Evolutionary conservation across 1,140 invertebrate genomes (phyloP).

Genomic region (Ganaspis sp.): DNA sequence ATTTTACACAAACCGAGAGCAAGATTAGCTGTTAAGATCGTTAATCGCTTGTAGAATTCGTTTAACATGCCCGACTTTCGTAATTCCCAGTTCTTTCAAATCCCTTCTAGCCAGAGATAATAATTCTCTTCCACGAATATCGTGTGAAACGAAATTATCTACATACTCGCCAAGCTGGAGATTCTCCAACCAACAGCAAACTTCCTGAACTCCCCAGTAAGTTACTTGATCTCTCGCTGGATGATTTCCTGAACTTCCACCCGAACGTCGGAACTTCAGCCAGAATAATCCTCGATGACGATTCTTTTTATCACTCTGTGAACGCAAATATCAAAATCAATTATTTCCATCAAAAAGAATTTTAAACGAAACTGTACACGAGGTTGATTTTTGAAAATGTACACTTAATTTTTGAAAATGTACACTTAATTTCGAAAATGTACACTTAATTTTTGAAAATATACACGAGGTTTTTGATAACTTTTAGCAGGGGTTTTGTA

Average conservation of each 20-base stretch:
- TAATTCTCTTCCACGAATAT: conserved; percentile 93
- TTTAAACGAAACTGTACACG: too few species aligned
- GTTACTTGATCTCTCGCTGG: conserved; percentile 75
- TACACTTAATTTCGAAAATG: neutral
- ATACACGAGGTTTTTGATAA: neutral
- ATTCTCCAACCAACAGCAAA: conserved; percentile 90
- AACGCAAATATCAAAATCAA: conserved; percentile 43
- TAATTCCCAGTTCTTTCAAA: conserved; percentile 92
- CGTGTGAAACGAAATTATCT: conserved; percentile 90
- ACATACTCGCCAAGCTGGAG: conserved; percentile 92
- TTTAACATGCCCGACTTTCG: conserved; percentile 96
- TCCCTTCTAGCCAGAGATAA: conserved; percentile 90
- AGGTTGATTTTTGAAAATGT: neutral
- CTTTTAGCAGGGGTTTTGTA: neutral
- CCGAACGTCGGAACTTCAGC: conserved; percentile 78
- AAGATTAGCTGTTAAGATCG: conserved; percentile 80
- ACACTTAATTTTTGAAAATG: neutral
- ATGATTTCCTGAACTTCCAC: conserved; percentile 57
- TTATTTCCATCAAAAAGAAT: conserved; percentile 28
- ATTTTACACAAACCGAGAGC: neutral
- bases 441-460: neutral
- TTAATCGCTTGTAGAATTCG: conserved; percentile 94
- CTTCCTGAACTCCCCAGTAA: conserved; percentile 84
- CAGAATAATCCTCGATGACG: conserved; percentile 78
- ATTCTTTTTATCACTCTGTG: conserved; percentile 78